Base-by-base conservation (phyloP, 2,113 vertebrate species). In the Oostethus manadensis region DNA sequence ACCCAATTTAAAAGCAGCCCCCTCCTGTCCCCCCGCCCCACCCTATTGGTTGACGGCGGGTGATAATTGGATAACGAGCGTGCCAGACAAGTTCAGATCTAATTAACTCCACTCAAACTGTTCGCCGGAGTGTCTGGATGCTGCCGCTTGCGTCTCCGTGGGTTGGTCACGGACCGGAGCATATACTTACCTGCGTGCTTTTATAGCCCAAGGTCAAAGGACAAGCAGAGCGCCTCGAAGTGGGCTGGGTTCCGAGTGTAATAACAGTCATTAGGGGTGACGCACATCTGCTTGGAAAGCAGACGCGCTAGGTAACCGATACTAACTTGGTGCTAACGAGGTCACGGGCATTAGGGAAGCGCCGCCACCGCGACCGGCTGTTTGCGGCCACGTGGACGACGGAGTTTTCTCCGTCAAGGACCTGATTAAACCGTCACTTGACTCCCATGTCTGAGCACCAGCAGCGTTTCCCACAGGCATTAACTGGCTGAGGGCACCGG, bases 41-140 rank as follows among this genome's bases (percentile, higher is more conserved):
- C 64, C 78, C 79, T 78, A 62, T 81, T 81, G 71, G 56, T 29
- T 74, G 81, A 60, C 77, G 58, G 69, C 70, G 56, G 77, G 82
- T 62, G 63, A 73, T 79, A 78, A 79, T 86, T 73, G 81, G 85
- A 86, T 83, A 65, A 86, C 71, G 53, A 43, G 77, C 53, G 63
- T 64, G 68, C 67, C 74, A 47, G 74, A 65, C 43, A 46, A 59
- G 67, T 64, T 75, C 55, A 69, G 77, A 88, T 85, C 60, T 80
- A 81, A 87, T 90, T 80, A 75, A 64, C 48, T 58, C 8, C 21
- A 72, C 73, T 61, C 22, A 56, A 79, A 46, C 51, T 65, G 45
- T n/a, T 17, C 13, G 38, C 21, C 45, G 38, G 64, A 66, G 66
- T 42, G 70, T 76, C 83, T 83, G 74, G 51, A 21, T 58, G 48